phyloP scores from a whole-genome alignment of 2,888 invertebrate genomes.

The Anagyrus pseudococci region DNA sequence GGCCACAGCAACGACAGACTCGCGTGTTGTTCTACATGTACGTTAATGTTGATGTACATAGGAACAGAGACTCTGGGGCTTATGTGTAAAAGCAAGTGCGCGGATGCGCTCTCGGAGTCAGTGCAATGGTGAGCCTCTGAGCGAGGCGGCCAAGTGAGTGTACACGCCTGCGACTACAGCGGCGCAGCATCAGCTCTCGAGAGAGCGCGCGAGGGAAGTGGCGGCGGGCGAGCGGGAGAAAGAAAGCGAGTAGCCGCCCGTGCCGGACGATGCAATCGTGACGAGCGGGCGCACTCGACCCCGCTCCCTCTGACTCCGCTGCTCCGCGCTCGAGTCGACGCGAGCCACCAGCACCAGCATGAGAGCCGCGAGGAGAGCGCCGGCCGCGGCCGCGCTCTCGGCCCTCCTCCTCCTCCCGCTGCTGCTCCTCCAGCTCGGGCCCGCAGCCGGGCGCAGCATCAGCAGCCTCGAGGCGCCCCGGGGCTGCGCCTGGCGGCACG shows the following conservation, averaged over 20 bases:
- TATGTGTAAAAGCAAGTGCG: too few species aligned
- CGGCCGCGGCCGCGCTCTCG: not conserved
- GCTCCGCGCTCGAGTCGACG: too few species aligned
- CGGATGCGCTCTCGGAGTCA: too few species aligned
- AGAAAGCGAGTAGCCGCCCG: not conserved
- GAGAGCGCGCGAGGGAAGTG: not conserved
- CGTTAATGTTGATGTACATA: too few species aligned
- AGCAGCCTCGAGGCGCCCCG: slow-evolving; percentile 68
- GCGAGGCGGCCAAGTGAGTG: too few species aligned
- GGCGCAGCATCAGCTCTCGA: too few species aligned
- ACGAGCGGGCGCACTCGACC: not conserved
- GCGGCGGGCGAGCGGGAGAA: not conserved
- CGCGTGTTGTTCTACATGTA: too few species aligned
- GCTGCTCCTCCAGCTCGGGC: not conserved
- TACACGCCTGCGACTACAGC: too few species aligned
- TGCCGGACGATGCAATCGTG: not conserved
- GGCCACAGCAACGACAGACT: too few species aligned
- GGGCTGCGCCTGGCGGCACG: slow-evolving; percentile 75
- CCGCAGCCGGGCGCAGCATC: slow-evolving; percentile 49
- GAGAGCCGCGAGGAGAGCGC: not conserved
- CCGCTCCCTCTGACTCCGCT: not conserved
- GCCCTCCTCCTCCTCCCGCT: not conserved
- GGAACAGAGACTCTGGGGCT: too few species aligned
- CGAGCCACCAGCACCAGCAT: too few species aligned
- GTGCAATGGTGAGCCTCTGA: too few species aligned